phyloP scores from a whole-genome alignment of 2,888 invertebrate genomes.

The Helicoverpa assulta region DNA sequence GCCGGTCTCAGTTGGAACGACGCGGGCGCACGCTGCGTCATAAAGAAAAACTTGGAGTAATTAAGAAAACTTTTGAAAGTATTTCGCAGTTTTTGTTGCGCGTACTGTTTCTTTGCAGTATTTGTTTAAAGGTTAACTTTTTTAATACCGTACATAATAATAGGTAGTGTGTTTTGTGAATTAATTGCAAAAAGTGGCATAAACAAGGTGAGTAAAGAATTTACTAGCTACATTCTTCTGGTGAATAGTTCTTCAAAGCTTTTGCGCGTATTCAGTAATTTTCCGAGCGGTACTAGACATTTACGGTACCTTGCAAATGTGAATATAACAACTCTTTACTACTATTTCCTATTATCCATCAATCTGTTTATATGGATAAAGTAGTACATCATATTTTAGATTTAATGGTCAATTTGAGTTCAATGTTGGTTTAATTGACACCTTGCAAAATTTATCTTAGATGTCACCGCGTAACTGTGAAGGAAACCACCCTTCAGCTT shows the following conservation, averaged over 20 bases:
- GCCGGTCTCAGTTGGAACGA: conserved; percentile 58
- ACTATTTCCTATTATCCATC: conserved; percentile 19
- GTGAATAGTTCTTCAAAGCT: conserved; percentile 5
- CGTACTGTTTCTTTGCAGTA: neutral
- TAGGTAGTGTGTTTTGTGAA: conserved; percentile 32
- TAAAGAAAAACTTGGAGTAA: conserved; percentile 59
- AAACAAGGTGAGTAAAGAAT: conserved; percentile 37
- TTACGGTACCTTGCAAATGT: conserved; percentile 52
- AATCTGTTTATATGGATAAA: conserved; percentile 4
- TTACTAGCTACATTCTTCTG: conserved; percentile 5
- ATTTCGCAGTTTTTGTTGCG: neutral
- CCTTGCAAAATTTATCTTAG: too few species aligned
- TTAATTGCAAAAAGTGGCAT: neutral
- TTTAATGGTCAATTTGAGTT: too few species aligned
- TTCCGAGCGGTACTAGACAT: conserved; percentile 44
- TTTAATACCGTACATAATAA: neutral
- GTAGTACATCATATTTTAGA: neutral
- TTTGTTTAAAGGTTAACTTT: neutral
- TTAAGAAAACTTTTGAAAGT: conserved; percentile 35
- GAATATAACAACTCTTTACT: conserved; percentile 45
- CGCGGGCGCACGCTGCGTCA: conserved; percentile 58
- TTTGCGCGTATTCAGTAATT: conserved; percentile 37
- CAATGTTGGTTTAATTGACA: too few species aligned
- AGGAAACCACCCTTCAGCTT: too few species aligned
- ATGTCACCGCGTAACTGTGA: too few species aligned